Base-by-base conservation (phyloP, 37 sponge, comb jelly and placozoan genomes). In the Ephydatia muelleri region DNA sequence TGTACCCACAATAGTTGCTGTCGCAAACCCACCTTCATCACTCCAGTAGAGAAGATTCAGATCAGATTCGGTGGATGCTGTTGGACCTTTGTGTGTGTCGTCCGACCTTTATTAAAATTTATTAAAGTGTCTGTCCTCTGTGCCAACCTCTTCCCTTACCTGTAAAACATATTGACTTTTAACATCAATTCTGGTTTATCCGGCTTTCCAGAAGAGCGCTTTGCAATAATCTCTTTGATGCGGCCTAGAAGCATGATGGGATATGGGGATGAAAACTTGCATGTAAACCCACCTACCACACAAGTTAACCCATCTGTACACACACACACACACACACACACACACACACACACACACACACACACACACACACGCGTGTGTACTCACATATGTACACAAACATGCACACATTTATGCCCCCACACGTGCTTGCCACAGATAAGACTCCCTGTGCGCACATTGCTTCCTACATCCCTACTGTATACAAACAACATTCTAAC, bases 21-120 rank as follows among this genome's bases (percentile, higher is more conserved):
- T 64, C 67, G 9, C 11, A 19, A 12, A 2, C 83, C 29, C 65
- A 84, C 83, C 83, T 38, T 93, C 92, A 31, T 73, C 65, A 33
- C 90, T 84, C 88, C 92, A 93, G 87, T 91, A 93, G 13, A 96
- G 90, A 30, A 92, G 83, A 76, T 93, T 91, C 40, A 93, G 67
- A 84, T 96, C 97, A 34, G 90, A 48, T 37, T 93, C 70, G 22
- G 85, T 72, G 16, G 14, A 78, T 27, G 31, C 77, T 1, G 70
- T 43, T 22, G 33, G 14, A 5, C 77, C 83, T n/a, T 81, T 83
- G 49, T 91, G 87, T 0, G 95, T 89, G 88, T 93, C 84, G 81
- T 93, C 94, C 5, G 94, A 86, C 67, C 97, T 90, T 75, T 57
- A 38, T 64, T 68, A 72, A 47, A 75, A 77, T 25, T 64, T 72